Conservation (phyloP, 1,140 invertebrate species). For the Caerostris darwini region DNA sequence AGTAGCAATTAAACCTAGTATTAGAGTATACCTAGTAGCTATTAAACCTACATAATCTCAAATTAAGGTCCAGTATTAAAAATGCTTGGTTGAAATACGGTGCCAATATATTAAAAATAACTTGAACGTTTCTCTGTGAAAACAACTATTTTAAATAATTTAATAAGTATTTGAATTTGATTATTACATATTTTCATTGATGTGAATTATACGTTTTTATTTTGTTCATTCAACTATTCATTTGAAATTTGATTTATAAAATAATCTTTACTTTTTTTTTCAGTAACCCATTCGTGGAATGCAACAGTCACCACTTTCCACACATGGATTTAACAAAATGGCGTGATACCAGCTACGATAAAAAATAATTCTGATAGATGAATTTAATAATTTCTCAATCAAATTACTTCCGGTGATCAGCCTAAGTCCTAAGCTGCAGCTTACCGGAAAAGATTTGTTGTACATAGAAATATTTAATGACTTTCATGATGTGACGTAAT, state of each 20-base stretch:
- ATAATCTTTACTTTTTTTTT: not conserved
- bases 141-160: too few species aligned
- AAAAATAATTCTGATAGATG: constrained; percentile 59
- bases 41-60: too few species aligned
- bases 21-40: too few species aligned
- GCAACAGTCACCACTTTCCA: constrained; percentile 77
- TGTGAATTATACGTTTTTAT: too few species aligned
- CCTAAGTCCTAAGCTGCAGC: not conserved
- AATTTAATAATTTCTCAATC: not conserved
- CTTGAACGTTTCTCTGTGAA: too few species aligned
- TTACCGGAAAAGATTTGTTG: not conserved
- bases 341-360: constrained; percentile 76
- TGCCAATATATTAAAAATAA: too few species aligned
- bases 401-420: constrained; percentile 9
- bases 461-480: constrained; percentile 74
- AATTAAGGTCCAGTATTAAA: too few species aligned
- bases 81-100: too few species aligned
- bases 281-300: constrained; percentile 74
- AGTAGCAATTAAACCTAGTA: too few species aligned
- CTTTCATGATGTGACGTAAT: constrained; percentile 2
- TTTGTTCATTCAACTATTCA: not conserved
- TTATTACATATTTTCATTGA: too few species aligned
- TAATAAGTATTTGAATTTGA: too few species aligned
- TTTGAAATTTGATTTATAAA: not conserved
- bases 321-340: constrained; percentile 79